Evolutionary conservation across 1,140 invertebrate genomes (phyloP), one percentile per base, ranked within the genome.

Genomic region (Aricia agestis): DNA sequence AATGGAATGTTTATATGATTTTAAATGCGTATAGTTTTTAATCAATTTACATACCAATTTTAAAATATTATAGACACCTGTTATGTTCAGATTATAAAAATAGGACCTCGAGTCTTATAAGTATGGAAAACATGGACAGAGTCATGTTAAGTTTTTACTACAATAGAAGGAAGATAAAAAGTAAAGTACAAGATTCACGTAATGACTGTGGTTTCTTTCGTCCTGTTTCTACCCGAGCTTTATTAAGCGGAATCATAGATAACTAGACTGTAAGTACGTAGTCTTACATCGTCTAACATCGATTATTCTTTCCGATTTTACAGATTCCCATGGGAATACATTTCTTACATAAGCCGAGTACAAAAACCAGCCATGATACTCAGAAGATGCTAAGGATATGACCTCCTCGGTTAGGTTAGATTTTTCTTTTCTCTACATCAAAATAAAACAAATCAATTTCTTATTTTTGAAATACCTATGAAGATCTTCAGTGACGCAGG

Each of bases 241-340:
- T 63, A 25, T 63, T 19, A 19, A 63, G 19, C 59, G 9, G 45
- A 52, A 52, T 52, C 45, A 52, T 52, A 63, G 59, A 63, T 63
- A 63, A 63, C 18, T 63, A 63, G 59, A 25, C 59, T 63, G 59
- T 63, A 25, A 52, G 45, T 52, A 52, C 45, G 45, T 15, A 52
- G 36, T 7, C 45, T 52, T 52, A 52, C 19, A 63, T 63, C 18
- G 59, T 19, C 59, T 19, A 63, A 63, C 59, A 63, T 19, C 18
- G 59, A 19, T 59, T 59, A 59, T 63, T 63, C 59, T 63, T 63
- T 63, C 59, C 19, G 59, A 63, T 63, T 11, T 19, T 19, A 25
- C 59, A 18, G 11, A 25, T 63, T 63, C 59, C 59, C 59, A 25
- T 63, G 59, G 59, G 19, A 63, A 63, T 19, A 25, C 19, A 17